These are phyloP conservation scores for Pocota personata DNA, from an alignment of 2,888 invertebrate genomes.

Conservation along the genomic window DNA sequence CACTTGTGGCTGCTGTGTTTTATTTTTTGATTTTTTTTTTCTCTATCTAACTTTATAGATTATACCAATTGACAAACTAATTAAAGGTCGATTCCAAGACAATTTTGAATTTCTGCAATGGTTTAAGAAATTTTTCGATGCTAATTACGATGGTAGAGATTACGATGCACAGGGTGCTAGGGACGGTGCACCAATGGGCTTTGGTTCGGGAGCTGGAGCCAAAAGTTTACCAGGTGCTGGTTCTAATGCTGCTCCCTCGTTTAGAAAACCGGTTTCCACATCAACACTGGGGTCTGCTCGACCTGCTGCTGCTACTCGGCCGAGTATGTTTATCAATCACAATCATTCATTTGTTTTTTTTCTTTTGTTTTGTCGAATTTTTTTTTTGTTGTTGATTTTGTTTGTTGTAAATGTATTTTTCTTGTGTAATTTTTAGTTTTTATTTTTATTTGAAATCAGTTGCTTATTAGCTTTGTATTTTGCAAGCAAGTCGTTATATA, in stretches of 20 bases:
- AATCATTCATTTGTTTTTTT: conserved; percentile 28
- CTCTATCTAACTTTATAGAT: conserved; percentile 79
- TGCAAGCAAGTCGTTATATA: background rate
- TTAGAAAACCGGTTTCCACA: conserved; percentile 77
- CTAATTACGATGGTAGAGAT: conserved; percentile 97
- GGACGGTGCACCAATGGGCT: conserved; percentile 93
- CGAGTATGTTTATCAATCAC: conserved; percentile 79
- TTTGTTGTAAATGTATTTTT: background rate
- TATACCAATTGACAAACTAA: conserved; percentile 86
- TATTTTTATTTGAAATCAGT: background rate
- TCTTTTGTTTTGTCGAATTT: background rate
- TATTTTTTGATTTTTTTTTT: conserved; percentile 75
- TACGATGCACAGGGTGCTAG: conserved; percentile 95
- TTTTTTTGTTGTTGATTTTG: background rate
- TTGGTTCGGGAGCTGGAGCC: conserved; percentile 83
- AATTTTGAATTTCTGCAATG: conserved; percentile 99
- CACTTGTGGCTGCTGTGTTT: conserved; percentile 47
- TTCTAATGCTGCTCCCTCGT: conserved; percentile 74
- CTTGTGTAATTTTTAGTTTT: background rate
- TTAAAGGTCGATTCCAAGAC: conserved; percentile 99
- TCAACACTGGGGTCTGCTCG: conserved; percentile 75
- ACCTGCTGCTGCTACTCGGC: conserved; percentile 79
- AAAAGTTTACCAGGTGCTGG: conserved; percentile 80
- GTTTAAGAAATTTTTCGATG: conserved; percentile 99
- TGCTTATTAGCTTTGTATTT: background rate